These are phyloP conservation scores for Cremastobaeus sp. DNA, from an alignment of 2,888 invertebrate species.

Conservation along the genomic window DNA sequence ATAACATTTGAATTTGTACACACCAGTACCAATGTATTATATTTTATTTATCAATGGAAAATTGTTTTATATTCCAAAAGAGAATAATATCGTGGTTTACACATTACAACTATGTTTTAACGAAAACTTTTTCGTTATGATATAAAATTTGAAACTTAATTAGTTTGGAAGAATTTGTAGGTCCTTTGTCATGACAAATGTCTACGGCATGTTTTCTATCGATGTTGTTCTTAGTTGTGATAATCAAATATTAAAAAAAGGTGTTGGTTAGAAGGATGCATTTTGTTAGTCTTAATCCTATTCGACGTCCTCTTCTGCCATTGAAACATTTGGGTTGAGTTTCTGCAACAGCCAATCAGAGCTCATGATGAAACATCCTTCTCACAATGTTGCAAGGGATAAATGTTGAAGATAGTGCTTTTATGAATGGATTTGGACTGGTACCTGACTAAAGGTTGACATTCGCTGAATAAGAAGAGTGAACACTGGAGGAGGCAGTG, in stretches of 20 bases:
- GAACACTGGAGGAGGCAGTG: constrained; percentile 96
- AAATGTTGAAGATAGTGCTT: neutral
- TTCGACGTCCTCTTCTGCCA: constrained; percentile 76
- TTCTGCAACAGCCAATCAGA: constrained; percentile 68
- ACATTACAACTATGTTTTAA: too few species aligned
- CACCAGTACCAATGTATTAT: too few species aligned
- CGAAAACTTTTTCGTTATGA: too few species aligned
- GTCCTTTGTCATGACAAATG: constrained; percentile 3
- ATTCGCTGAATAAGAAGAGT: constrained; percentile 90
- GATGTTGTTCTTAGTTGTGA: constrained; percentile 22
- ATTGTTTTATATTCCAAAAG: too few species aligned
- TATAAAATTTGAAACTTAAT: too few species aligned
- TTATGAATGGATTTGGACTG: constrained; percentile 37
- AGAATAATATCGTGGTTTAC: too few species aligned
- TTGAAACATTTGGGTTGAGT: constrained; percentile 67
- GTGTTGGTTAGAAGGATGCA: constrained; percentile 4
- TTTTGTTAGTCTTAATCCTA: constrained; percentile 62
- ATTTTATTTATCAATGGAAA: too few species aligned
- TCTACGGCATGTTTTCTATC: constrained; percentile 10
- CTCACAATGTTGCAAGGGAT: neutral
- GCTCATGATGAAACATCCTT: constrained; percentile 12
- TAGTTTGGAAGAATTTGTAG: constrained; percentile 14
- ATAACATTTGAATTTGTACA: too few species aligned
- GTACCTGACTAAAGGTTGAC: constrained; percentile 83
- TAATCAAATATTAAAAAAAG: constrained; percentile 61